Conservation (phyloP, 2,113 vertebrate species). For the Laticauda colubrina region DNA sequence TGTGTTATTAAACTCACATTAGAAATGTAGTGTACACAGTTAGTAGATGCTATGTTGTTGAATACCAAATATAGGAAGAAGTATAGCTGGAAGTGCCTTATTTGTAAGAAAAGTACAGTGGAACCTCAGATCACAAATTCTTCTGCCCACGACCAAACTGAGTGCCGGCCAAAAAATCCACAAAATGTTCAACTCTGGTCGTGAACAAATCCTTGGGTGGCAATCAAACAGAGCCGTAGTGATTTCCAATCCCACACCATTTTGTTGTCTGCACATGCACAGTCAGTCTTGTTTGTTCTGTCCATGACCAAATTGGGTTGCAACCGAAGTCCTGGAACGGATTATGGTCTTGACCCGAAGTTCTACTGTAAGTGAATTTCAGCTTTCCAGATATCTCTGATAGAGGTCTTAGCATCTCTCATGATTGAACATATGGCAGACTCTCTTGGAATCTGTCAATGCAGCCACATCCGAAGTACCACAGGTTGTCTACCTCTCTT, state of each 20-base stretch:
- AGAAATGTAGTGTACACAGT: background rate
- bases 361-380: background rate
- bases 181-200: no score
- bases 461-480: background rate
- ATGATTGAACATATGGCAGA: background rate
- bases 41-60: background rate
- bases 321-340: no score
- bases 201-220: no score
- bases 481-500: background rate
- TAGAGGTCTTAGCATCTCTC: background rate
- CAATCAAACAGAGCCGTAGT: no score
- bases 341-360: no score
- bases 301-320: no score
- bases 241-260: no score
- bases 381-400: background rate
- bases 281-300: no score
- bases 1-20: background rate
- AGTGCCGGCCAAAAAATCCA: no score
- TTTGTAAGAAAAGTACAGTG: background rate
- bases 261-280: no score
- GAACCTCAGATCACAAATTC: no score
- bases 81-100: background rate
- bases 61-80: background rate
- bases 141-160: no score
- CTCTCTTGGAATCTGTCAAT: background rate